Evolutionary conservation across 2,888 invertebrate genomes (phyloP).

Genomic region (Trachelus stipa): DNA sequence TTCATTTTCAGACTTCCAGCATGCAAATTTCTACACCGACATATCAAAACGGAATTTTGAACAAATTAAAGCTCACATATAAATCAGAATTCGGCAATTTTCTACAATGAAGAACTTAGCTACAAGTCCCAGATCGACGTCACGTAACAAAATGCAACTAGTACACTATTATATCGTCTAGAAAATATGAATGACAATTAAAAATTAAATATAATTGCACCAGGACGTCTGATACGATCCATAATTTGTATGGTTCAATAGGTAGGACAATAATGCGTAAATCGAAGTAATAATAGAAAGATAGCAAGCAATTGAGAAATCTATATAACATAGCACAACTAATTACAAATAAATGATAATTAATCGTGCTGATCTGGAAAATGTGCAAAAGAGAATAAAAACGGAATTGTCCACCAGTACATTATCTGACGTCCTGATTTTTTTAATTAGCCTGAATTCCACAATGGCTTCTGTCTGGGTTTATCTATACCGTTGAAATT

Average conservation of each 20-base stretch:
- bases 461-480: neutral
- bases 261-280: no score
- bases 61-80: neutral
- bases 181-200: no score
- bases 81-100: neutral
- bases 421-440: neutral
- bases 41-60: neutral
- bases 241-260: no score
- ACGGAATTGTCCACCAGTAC: no score
- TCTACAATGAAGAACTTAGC: neutral
- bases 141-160: no score
- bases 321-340: neutral
- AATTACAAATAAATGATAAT: neutral
- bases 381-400: neutral
- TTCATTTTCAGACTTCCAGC: neutral
- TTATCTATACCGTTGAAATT: neutral
- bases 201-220: no score
- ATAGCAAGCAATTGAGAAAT: no score
- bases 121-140: no score
- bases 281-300: no score
- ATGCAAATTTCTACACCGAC: neutral
- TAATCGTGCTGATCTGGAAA: no score
- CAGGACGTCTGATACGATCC: no score
- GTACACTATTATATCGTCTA: no score
- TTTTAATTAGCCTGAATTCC: conserved; percentile 4